Base-by-base conservation (phyloP, 2,797 vertebrate species). In the Gastrophryne carolinensis region DNA sequence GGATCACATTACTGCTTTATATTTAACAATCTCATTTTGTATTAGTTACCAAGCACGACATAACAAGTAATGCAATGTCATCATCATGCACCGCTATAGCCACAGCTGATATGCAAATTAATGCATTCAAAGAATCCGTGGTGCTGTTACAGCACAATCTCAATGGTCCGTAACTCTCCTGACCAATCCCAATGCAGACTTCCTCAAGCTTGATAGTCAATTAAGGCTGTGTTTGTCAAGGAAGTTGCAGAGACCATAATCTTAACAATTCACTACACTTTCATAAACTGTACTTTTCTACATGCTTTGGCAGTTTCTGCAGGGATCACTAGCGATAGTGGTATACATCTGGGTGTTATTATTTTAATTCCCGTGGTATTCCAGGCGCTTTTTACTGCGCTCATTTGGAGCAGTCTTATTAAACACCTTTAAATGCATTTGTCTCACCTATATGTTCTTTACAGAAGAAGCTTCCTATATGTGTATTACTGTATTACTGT, bases 351-450 rank as follows among this genome's bases (percentile, higher is more conserved):
- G n/a, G 15, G 32, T 37, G 37, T 23, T 56, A 41, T 17, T 41
- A 13, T 39, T 34, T 47, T 19, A 21, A 21, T 27, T 19, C 2
- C n/a, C n/a, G 17, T 19, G 34, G 34, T 57, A 32, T 27, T 27
- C 27, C 2, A n/a, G 15, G 30, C n/a, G 30, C 29, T 30, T 57
- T 56, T 56, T 86, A 34, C 6, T 85, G 82, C 83, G 80, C 84
- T 87, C 84, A 84, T 88, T n/a, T 84, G 87, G 84, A 87, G 84
- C n/a, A 12, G 6, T 47, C 8, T 19, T 57, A 32, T 19, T 32
- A 41, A 26, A 62, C 37, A 41, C n/a, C 8, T 24, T 62, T 62
- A 3, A 62, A 26, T n/a, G 11, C 27, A 41, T 19, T 29, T 44
- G 15, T 44, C 39, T 44, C 15, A 44, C 39, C 39, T 44, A 17